Percentiles rank a stretch among this genome's conserved stretches.
phyloP scores from a whole-genome alignment of 1,140 invertebrate genomes.

The Achroia grisella region DNA sequence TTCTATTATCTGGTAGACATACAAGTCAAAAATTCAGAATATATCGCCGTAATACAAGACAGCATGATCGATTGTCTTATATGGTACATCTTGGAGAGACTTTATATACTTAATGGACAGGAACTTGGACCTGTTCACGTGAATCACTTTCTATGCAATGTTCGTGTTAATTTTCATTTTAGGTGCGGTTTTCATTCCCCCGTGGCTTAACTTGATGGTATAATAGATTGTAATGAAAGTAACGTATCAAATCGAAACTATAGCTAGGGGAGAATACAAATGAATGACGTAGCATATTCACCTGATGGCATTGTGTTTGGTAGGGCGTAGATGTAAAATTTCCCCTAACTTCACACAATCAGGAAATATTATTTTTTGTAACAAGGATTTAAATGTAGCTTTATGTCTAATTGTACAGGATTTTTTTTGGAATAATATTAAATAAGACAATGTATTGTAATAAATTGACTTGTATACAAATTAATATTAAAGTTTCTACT shows the following conservation, averaged over 20 bases:
- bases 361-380: neutral
- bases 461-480: too few species aligned
- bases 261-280: conserved; percentile 26
- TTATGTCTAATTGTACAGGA: too few species aligned
- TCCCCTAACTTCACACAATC: neutral
- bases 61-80: too few species aligned
- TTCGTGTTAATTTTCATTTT: conserved; percentile 6
- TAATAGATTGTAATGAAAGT: conserved; percentile 21
- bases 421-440: too few species aligned
- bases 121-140: conserved; percentile 4
- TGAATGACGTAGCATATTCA: conserved; percentile 27
- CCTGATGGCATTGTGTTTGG: conserved; percentile 19
- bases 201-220: conserved; percentile 14
- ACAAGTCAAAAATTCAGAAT: too few species aligned
- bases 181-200: conserved; percentile 18
- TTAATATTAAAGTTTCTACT: too few species aligned
- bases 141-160: conserved; percentile 13
- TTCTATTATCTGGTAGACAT: too few species aligned
- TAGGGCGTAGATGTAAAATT: neutral
- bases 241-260: conserved; percentile 23
- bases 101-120: neutral
- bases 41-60: too few species aligned
- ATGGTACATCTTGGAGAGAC: too few species aligned
- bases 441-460: too few species aligned
- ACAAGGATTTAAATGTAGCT: too few species aligned